These are phyloP conservation scores for Catostylus mosaicus DNA, from an alignment of 30 jellyfish, hydroid and myxozoan species.

Conservation along the genomic window DNA sequence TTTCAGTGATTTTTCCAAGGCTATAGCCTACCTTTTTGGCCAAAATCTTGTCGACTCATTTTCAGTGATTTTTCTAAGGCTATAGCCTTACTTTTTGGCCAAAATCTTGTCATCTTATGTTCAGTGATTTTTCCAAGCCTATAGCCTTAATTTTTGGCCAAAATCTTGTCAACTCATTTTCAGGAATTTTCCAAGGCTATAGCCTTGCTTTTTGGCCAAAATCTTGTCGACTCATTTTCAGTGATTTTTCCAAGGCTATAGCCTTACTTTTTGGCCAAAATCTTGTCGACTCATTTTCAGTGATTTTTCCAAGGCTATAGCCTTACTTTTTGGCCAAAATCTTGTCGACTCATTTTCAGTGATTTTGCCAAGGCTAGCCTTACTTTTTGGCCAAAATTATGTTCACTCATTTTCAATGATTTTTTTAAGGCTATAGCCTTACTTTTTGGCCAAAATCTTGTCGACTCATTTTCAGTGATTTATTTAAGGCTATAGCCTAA, in stretches of 20 bases:
- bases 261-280: constrained; percentile 4
- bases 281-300: background rate
- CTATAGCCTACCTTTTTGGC: too few species aligned
- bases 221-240: background rate
- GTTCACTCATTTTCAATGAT: background rate
- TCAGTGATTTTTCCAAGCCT: background rate
- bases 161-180: background rate
- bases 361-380: background rate
- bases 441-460: background rate
- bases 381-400: background rate
- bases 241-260: background rate
- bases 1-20: too few species aligned
- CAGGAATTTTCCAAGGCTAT: background rate
- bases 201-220: background rate
- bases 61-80: background rate
- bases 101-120: too few species aligned
- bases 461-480: background rate
- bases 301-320: constrained; percentile 4
- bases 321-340: background rate
- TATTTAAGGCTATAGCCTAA: background rate
- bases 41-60: too few species aligned
- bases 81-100: background rate
- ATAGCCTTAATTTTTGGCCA: background rate
- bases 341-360: background rate
- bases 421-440: constrained; percentile 7